phyloP scores from a whole-genome alignment of 2,888 invertebrate genomes.

The Ophion obscuratus region DNA sequence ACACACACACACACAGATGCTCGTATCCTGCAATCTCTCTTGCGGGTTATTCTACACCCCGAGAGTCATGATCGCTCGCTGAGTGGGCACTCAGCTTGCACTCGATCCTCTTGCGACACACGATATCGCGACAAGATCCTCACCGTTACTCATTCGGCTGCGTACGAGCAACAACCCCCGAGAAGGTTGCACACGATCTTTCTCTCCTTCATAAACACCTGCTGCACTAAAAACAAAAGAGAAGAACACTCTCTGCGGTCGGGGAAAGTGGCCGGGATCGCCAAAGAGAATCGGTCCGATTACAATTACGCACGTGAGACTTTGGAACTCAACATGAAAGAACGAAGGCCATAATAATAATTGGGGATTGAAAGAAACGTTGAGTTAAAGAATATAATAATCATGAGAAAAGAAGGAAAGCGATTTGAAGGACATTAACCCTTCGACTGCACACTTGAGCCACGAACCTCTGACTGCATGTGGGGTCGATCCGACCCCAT shows the following conservation, averaged over 20 bases:
- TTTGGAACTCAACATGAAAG: neutral
- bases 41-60: conserved; percentile 74
- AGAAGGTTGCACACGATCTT: conserved; percentile 5
- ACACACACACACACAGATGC: neutral
- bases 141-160: conserved; percentile 37
- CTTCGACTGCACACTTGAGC: no score
- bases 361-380: neutral
- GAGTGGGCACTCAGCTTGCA: conserved; percentile 45
- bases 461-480: no score
- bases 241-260: neutral
- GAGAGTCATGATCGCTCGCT: conserved; percentile 71
- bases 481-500: no score
- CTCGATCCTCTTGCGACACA: conserved; percentile 69
- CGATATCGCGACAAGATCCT: conserved; percentile 68
- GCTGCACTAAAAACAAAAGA: conserved; percentile 15
- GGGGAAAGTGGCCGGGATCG: neutral
- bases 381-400: neutral
- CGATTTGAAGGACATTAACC: no score
- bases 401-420: no score
- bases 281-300: no score
- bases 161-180: conserved; percentile 26
- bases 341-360: neutral
- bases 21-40: conserved; percentile 52
- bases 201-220: conserved; percentile 46
- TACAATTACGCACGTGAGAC: no score